A percentile compares a stretch with the other conserved stretches of the same genome.
Evolutionary conservation across 2,113 vertebrate genomes (phyloP).

Genomic region (Monopterus albus): DNA sequence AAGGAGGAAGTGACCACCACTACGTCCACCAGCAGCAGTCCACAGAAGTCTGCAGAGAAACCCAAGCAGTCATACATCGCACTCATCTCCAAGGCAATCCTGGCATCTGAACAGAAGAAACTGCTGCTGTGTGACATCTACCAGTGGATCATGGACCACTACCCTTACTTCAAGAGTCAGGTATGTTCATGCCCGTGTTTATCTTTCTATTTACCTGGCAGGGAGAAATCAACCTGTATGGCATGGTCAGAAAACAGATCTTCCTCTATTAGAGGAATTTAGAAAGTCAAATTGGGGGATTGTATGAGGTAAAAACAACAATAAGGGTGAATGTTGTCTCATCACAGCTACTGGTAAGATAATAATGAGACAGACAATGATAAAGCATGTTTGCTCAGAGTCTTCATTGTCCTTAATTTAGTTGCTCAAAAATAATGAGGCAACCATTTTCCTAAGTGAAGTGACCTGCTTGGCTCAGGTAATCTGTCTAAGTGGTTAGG

Average conservation of each 20-base stretch:
- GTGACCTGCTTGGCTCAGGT: constrained; percentile 55
- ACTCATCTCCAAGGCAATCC: constrained; percentile 87
- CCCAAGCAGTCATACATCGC: constrained; percentile 87
- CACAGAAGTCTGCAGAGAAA: constrained; percentile 71
- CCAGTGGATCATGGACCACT: constrained; percentile 90
- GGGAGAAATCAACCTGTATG: not conserved
- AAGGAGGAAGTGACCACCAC: constrained; percentile 62
- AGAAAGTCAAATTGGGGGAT: not conserved
- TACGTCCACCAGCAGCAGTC: constrained; percentile 19
- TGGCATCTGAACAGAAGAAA: constrained; percentile 86
- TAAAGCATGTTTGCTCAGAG: not conserved
- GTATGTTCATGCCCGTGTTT: constrained; percentile 52
- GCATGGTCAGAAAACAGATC: not conserved
- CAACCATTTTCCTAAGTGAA: constrained; percentile 42
- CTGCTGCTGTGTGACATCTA: constrained; percentile 89
- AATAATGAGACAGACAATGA: not conserved
- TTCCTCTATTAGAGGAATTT: not conserved
- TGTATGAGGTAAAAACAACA: not conserved
- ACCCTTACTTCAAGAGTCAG: constrained; percentile 89
- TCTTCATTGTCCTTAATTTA: not conserved
- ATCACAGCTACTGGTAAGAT: not conserved
- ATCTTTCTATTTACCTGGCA: not conserved
- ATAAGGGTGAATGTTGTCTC: not conserved
- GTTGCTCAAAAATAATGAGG: constrained; percentile 3
- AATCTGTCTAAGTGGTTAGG: constrained; percentile 68